Base-by-base conservation (phyloP, 2,888 invertebrate genomes). In the Sisyra terminalis region DNA sequence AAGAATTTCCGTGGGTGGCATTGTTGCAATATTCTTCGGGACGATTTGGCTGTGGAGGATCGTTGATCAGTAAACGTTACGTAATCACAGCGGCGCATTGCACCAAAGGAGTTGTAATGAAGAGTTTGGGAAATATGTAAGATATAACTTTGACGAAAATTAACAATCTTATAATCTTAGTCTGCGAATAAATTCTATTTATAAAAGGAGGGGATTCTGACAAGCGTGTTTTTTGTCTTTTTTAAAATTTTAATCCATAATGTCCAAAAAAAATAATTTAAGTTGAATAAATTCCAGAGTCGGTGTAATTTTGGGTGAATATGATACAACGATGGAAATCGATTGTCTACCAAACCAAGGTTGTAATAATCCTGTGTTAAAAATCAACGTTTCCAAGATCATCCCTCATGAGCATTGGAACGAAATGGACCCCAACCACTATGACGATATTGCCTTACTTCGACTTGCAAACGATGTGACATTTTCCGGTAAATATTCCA, bases 1-100 rank as follows among this genome's bases (percentile, higher is more conserved):
- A 73, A 45, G 79, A 80, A 51, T 78, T 73, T 50, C 78, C 79
- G 0, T 80, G 80, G 80, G 75, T 78, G 74, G 71, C 64, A 1
- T 58, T 79, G 13, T 51, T 81, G 9, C 67, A 72, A 55, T 80
- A 79, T 52, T 65, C 66, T 45, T 71, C 70, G 29, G 65, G 64
- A 51, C 72, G 74, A 1, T 78, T 76, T 49, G 75, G 78, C 50
- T 84, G 84, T 53, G 84, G 82, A 1, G 84, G 82, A 1, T 78
- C 76, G 0, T 59, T 85, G 14, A 78, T 85, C 51, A 74, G 69
- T 42, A 61, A 64, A 1, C 67, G 70, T 46, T 84, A 83, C 53
- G 70, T 84, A 4, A 52, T 85, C 39, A 84, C 84, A 1, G 84
- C 84, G 0, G 80, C 78, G 1, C 84, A 85, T 53, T 85, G 85